Percentiles rank a stretch among this genome's conserved stretches.
phyloP scores from a whole-genome alignment of 2,113 vertebrate species.

The Crypturellus undulatus region DNA sequence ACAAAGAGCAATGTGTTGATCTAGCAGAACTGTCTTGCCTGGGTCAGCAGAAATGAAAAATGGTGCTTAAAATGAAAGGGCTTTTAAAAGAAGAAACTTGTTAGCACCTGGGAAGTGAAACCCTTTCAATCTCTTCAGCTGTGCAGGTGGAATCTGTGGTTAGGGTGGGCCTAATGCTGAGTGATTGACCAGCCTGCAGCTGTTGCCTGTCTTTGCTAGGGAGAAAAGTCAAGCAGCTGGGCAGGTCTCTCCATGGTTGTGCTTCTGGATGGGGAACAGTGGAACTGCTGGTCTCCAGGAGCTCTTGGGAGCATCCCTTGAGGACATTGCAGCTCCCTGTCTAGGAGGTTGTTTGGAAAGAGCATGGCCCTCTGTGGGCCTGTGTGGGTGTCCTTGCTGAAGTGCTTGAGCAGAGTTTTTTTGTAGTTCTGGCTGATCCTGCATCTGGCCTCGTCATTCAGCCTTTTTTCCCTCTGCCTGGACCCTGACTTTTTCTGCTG shows the following conservation, averaged over 20 bases:
- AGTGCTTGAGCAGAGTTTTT: not conserved
- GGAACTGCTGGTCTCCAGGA: not conserved
- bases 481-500: not conserved
- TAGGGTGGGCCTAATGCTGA: not conserved
- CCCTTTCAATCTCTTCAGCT: not conserved
- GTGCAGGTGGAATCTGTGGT: not conserved
- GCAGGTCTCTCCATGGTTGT: not conserved
- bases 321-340: not conserved
- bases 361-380: not conserved
- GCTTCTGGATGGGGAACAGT: not conserved
- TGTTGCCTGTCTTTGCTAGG: not conserved
- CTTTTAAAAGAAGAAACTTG: not conserved
- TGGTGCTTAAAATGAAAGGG: not conserved
- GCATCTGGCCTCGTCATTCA: not conserved
- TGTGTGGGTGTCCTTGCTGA: not conserved
- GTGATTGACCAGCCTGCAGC: not conserved
- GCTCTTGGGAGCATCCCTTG: not conserved
- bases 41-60: not conserved
- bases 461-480: not conserved
- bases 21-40: not conserved
- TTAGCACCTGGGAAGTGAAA: not conserved
- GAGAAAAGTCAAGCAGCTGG: not conserved
- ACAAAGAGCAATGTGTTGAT: not conserved
- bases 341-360: not conserved
- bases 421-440: not conserved